phyloP scores from a whole-genome alignment of 2,797 vertebrate species.

The Phrynocephalus guinanensis region DNA sequence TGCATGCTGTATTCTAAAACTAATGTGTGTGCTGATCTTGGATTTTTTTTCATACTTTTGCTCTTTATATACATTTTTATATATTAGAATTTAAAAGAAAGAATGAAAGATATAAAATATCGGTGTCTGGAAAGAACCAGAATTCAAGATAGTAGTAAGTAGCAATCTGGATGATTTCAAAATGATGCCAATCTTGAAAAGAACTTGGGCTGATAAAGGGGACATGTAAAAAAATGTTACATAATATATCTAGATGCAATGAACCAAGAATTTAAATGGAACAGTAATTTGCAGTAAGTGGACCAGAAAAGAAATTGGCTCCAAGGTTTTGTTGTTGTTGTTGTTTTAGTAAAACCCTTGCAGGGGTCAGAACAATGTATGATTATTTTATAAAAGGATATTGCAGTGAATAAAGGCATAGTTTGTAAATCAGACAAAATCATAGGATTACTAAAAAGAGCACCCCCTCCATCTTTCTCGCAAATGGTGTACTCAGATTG shows the following conservation, averaged over 20 bases:
- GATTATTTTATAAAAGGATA: slow-evolving; percentile 27
- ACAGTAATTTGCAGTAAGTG: slow-evolving; percentile 43
- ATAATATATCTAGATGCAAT: slow-evolving; percentile 50
- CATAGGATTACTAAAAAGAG: slow-evolving; percentile 20
- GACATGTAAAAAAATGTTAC: slow-evolving; percentile 44
- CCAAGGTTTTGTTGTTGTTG: slow-evolving; percentile 27
- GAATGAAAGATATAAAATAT: slow-evolving; percentile 21
- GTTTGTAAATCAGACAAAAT: slow-evolving; percentile 41
- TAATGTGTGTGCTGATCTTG: slow-evolving; percentile 44
- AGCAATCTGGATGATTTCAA: neutral
- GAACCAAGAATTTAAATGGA: slow-evolving; percentile 53
- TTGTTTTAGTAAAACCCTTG: slow-evolving; percentile 22
- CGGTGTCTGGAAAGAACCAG: neutral
- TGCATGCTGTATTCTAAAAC: slow-evolving; percentile 60
- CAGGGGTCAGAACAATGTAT: neutral
- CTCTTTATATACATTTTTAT: slow-evolving; percentile 46
- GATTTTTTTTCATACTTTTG: neutral
- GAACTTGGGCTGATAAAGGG: slow-evolving; percentile 37
- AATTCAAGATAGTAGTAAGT: slow-evolving; percentile 32
- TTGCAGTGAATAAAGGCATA: slow-evolving; percentile 29
- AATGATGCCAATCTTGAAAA: slow-evolving; percentile 36
- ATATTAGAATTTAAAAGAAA: slow-evolving; percentile 31
- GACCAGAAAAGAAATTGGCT: slow-evolving; percentile 59
- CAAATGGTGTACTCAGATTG: neutral
- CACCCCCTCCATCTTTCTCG: slow-evolving; percentile 9